phyloP scores from a whole-genome alignment of 1,140 invertebrate species.

The Eumeta japonica region DNA sequence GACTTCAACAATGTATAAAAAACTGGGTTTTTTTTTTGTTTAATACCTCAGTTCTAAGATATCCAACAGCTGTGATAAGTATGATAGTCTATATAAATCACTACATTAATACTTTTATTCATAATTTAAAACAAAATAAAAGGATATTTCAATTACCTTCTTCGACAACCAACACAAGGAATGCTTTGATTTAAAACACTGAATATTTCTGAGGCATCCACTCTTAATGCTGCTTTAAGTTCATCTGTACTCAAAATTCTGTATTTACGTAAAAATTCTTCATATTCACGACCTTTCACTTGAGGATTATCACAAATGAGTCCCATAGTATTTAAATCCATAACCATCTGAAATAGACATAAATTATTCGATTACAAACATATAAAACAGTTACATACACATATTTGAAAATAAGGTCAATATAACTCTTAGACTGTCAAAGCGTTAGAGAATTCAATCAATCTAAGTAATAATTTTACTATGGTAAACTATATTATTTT shows the following conservation, averaged over 20 bases:
- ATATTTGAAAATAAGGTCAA: background rate
- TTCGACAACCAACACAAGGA: constrained; percentile 87
- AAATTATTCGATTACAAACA: constrained; percentile 7
- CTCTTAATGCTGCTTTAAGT: constrained; percentile 76
- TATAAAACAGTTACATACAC: constrained; percentile 2
- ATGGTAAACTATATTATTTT: too few species aligned
- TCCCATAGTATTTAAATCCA: constrained; percentile 82
- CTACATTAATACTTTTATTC: too few species aligned
- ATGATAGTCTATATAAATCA: too few species aligned
- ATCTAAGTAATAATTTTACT: too few species aligned
- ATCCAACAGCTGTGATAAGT: too few species aligned
- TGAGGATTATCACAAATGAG: constrained; percentile 75
- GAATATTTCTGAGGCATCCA: constrained; percentile 79
- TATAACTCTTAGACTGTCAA: too few species aligned
- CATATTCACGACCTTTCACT: constrained; percentile 76
- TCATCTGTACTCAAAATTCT: constrained; percentile 75
- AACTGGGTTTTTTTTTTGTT: too few species aligned
- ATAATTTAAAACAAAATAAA: too few species aligned
- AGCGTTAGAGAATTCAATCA: background rate
- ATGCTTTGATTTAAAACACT: constrained; percentile 83
- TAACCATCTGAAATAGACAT: constrained; percentile 85
- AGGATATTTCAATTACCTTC: constrained; percentile 68
- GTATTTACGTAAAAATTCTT: constrained; percentile 80
- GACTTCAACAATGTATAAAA: too few species aligned
- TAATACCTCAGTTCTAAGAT: too few species aligned